Base-by-base conservation (phyloP, 2,888 invertebrate genomes). In the Noctua pronuba region DNA sequence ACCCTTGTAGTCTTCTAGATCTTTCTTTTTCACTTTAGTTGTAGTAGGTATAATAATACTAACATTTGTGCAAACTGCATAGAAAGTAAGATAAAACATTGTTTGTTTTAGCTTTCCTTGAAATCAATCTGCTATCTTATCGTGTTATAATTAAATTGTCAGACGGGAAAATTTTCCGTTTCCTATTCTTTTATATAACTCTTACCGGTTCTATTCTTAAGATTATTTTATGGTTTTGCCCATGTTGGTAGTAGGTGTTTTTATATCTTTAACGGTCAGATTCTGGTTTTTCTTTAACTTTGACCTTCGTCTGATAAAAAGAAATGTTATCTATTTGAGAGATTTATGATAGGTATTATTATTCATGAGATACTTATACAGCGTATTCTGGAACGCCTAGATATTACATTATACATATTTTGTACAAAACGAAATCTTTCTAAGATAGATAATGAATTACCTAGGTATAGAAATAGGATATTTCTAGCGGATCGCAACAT, bases 111-210 rank as follows among this genome's bases (percentile, higher is more conserved):
- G 44, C 49, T 83, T 85, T 82, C 80, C 75, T 86, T 80, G 77
- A 75, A 83, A 80, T 83, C 68, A 79, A 83, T 80, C 52, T 65
- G 24, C 6, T 83, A 77, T 83, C 86, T 85, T 79, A 82, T 83
- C 86, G 58, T 21, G 55, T 31, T 68, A 58, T 74, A 67, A 78
- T 78, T 86, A 31, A 77, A 75, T 70, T 49, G 49, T 72, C 65
- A 52, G 38, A 60, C 24, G n/a, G 41, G 41, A 5, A 64, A 71
- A 65, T 60, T 49, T 55, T 71, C 68, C 67, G 28, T 73, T 80
- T 73, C 46, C 55, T 38, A 44, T 55, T 58, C 72, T 75, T 75
- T 49, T 1, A n/a, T 11, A 8, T 7, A 2, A 44, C 8, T 79
- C 46, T 44, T 38, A 13, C 41, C 38, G 28, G 38, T n/a, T 5